A percentile compares a stretch with the other conserved stretches of the same genome.
phyloP scores from a whole-genome alignment of 2,888 invertebrate genomes.

The Sericinus montela region DNA sequence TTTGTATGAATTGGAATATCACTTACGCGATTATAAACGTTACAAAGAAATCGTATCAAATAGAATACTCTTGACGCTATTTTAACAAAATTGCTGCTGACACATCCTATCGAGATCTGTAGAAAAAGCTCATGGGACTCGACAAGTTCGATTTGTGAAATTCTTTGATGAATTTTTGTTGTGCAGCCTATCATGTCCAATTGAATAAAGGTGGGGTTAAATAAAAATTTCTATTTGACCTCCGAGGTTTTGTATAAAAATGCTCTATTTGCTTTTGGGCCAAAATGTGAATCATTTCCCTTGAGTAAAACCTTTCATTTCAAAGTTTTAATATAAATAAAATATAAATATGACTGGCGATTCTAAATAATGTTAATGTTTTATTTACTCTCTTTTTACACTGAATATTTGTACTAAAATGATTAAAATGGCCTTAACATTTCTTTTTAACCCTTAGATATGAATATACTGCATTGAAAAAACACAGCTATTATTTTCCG shows the following conservation, averaged over 20 bases:
- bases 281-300: neutral
- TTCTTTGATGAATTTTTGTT: slow-evolving; percentile 1
- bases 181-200: neutral
- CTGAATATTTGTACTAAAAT: too few species aligned
- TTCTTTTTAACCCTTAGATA: too few species aligned
- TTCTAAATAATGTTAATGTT: too few species aligned
- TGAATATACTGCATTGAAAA: too few species aligned
- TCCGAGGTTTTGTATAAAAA: neutral
- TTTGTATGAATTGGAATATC: too few species aligned
- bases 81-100: slow-evolving; percentile 2
- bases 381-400: too few species aligned
- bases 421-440: too few species aligned
- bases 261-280: neutral
- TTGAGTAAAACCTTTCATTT: neutral
- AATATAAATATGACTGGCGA: too few species aligned
- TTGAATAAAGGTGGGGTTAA: neutral
- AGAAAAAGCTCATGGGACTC: neutral
- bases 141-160: neutral
- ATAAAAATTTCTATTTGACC: neutral
- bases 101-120: slow-evolving; percentile 1
- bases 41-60: too few species aligned
- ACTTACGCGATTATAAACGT: too few species aligned
- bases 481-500: too few species aligned
- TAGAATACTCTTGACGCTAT: neutral
- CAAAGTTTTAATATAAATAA: too few species aligned